These are phyloP conservation scores for Trogon surrucura DNA, from an alignment of 2,113 vertebrate genomes.

Conservation along the genomic window DNA sequence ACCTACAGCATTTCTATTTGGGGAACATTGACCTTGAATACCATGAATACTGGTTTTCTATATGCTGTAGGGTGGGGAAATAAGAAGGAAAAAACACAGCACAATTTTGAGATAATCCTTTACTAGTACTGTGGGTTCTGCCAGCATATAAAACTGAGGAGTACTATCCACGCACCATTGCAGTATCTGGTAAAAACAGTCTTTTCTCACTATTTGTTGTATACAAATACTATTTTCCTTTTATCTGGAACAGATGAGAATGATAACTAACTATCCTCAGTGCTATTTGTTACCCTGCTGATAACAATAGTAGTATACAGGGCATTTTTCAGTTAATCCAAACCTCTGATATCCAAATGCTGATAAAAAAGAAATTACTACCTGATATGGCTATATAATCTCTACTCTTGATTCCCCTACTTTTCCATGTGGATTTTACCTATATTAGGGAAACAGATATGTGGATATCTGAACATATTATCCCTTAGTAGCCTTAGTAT, in stretches of 20 bases:
- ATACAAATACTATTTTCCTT: neutral
- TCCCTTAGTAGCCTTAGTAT: neutral
- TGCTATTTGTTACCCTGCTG: neutral
- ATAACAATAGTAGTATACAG: fast-evolving
- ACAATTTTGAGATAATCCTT: neutral
- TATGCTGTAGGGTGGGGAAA: neutral
- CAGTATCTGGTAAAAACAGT: neutral
- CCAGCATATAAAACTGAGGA: neutral
- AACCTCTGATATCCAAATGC: neutral
- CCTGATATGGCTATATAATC: too few species aligned
- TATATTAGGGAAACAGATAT: neutral
- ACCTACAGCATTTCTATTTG: neutral
- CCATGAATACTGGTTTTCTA: neutral
- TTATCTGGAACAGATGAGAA: neutral
- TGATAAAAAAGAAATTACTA: neutral
- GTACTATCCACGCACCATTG: fast-evolving
- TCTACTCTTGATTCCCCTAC: fast-evolving
- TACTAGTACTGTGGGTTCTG: neutral
- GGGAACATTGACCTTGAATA: neutral
- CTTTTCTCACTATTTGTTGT: neutral
- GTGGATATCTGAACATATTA: neutral
- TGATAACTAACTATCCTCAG: neutral
- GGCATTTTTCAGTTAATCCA: neutral
- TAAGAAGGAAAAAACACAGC: fast-evolving
- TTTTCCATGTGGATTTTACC: neutral